Conservation (phyloP, 2,113 vertebrate species). For the Eptesicus fuscus region DNA sequence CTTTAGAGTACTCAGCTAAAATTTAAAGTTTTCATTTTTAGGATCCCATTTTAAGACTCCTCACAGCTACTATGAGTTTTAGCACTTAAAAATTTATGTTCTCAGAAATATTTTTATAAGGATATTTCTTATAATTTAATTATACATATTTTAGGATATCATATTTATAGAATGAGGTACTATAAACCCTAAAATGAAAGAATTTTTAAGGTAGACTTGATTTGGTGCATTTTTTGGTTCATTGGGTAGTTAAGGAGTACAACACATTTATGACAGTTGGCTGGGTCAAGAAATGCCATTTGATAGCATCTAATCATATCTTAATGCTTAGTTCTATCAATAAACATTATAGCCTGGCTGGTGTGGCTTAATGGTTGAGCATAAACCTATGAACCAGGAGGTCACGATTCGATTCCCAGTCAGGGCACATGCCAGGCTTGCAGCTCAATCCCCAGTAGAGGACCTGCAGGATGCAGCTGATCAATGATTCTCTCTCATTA, state of each 20-base stretch:
- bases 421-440: too few species aligned
- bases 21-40: constrained; percentile 1
- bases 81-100: neutral
- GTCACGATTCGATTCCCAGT: too few species aligned
- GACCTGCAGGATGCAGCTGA: too few species aligned
- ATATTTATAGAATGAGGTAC: neutral
- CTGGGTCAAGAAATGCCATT: neutral
- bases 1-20: neutral
- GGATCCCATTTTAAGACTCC: neutral
- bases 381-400: too few species aligned
- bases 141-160: neutral
- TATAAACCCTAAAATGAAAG: neutral
- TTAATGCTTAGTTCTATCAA: neutral
- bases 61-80: neutral
- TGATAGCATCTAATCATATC: neutral
- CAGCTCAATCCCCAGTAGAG: too few species aligned
- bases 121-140: neutral
- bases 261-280: neutral
- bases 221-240: neutral
- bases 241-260: neutral
- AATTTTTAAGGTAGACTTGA: neutral
- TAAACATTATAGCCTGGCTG: neutral
- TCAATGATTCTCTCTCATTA: too few species aligned
- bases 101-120: neutral
- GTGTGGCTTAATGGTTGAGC: too few species aligned